Conservation (phyloP, 2,888 invertebrate species). For the Athrips mouffetella region DNA sequence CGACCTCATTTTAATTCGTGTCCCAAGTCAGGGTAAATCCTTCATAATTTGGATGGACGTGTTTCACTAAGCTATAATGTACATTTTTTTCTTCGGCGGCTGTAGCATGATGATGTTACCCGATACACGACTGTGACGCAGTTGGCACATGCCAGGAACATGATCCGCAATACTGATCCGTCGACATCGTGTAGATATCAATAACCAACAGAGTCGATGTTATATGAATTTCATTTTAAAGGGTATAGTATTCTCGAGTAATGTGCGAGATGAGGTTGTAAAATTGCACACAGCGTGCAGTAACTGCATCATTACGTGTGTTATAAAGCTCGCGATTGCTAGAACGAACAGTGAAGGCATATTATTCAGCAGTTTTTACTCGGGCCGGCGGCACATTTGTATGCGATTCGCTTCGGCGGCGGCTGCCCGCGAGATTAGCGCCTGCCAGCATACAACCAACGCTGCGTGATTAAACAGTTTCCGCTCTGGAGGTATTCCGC, state of each 20-base stretch:
- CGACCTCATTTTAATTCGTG: not conserved
- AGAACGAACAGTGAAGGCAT: conserved; percentile 54
- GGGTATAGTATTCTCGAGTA: conserved; percentile 18
- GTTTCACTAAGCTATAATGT: conserved; percentile 15
- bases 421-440: conserved; percentile 65
- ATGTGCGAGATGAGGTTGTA: conserved; percentile 43
- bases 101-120: conserved; percentile 44
- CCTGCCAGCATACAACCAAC: conserved; percentile 46
- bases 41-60: conserved; percentile 6
- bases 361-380: conserved; percentile 72
- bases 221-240: conserved; percentile 18
- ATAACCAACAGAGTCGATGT: conserved; percentile 6
- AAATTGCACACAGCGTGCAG: conserved; percentile 51
- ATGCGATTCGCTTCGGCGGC: conserved; percentile 67
- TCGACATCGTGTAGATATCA: conserved; percentile 22
- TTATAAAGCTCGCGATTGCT: conserved; percentile 51
- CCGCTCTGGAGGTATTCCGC: conserved; percentile 49
- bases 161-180: conserved; percentile 37
- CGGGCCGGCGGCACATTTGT: conserved; percentile 61
- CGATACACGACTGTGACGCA: conserved; percentile 53
- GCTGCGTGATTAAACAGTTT: conserved; percentile 67
- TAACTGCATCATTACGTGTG: conserved; percentile 61
- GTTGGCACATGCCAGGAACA: conserved; percentile 62
- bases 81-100: conserved; percentile 25
- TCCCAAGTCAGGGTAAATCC: conserved; percentile 2